These are phyloP conservation scores for Tethya wilhelma DNA, from an alignment of 37 sponge, comb jelly and placozoan species.

Conservation along the genomic window DNA sequence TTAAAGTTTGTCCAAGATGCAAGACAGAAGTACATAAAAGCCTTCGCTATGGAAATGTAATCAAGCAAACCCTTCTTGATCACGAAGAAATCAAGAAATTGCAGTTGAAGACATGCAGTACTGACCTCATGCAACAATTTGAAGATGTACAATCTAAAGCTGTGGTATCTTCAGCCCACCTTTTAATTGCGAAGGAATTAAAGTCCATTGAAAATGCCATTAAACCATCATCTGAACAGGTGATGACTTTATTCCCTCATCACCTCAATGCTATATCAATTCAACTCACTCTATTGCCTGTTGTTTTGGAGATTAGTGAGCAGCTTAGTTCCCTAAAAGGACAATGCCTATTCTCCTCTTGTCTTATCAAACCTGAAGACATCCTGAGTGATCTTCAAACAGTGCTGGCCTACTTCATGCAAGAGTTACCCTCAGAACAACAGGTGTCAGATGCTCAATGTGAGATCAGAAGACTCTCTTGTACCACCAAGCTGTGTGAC, in stretches of 20 bases:
- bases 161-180: background rate
- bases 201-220: background rate
- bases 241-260: background rate
- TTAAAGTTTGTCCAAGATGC: conserved; percentile 83
- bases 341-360: background rate
- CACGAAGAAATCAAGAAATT: conserved; percentile 71
- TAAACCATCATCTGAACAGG: background rate
- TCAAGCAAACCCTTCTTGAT: conserved; percentile 65
- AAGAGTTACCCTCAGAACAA: conserved; percentile 46
- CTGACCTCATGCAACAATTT: background rate
- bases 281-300: conserved; percentile 44
- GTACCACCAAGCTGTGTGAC: conserved; percentile 14
- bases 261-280: conserved; percentile 22
- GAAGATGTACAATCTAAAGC: background rate
- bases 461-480: conserved; percentile 53
- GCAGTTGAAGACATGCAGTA: background rate
- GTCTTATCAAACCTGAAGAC: background rate
- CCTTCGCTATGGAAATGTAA: conserved; percentile 82
- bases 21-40: conserved; percentile 69
- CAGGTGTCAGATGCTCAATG: conserved; percentile 44
- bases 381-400: background rate
- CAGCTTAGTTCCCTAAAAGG: background rate
- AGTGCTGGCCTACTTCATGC: conserved; percentile 14
- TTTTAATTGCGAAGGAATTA: background rate
- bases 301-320: background rate